Conservation (phyloP, 2,113 vertebrate species). For the Oceanodroma tethys region DNA sequence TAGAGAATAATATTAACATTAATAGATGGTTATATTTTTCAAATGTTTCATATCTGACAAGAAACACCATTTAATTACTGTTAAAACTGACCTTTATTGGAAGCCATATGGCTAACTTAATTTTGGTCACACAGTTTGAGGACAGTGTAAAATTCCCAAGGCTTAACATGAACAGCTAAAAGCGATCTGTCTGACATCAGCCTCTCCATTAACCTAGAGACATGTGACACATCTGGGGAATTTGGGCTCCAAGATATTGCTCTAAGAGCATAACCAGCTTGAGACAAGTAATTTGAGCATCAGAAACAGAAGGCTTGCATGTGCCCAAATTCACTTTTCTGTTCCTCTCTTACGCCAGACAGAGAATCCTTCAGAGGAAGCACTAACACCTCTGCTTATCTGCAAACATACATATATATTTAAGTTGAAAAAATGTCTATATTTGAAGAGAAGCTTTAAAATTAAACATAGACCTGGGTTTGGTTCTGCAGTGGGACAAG, state of each 20-base stretch:
- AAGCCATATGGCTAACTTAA: background rate
- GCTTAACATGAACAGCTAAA: background rate
- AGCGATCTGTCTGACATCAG: background rate
- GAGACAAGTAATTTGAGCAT: background rate
- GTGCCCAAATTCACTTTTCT: background rate
- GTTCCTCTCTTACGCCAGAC: background rate
- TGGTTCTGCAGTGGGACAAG: background rate
- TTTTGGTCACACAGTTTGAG: background rate
- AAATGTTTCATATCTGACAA: background rate
- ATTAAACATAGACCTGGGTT: background rate
- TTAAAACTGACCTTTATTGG: background rate
- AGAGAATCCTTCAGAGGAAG: background rate
- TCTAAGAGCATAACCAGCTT: background rate
- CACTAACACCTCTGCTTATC: background rate
- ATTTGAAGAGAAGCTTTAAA: background rate
- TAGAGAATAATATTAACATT: background rate
- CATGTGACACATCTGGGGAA: background rate
- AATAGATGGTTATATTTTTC: background rate
- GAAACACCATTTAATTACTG: background rate
- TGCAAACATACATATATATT: background rate
- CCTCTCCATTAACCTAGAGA: background rate
- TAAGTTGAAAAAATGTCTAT: background rate
- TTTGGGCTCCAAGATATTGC: background rate
- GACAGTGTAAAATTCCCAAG: background rate
- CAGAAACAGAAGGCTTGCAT: background rate